Percentiles rank a stretch among this genome's conserved stretches.
phyloP scores from a whole-genome alignment of 1,140 invertebrate genomes.

The Ceratina australensis region DNA sequence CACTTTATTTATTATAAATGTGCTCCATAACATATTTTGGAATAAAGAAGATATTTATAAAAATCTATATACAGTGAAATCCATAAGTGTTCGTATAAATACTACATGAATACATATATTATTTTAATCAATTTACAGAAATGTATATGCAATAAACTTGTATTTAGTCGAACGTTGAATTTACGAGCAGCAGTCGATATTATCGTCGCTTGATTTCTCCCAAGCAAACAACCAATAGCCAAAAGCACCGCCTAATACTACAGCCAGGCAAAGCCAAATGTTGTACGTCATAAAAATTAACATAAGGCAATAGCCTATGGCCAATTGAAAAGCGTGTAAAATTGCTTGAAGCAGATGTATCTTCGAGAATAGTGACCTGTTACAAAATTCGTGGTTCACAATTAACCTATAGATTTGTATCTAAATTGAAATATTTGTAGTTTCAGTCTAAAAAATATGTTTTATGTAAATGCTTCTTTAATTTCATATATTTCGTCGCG shows the following conservation, averaged over 20 bases:
- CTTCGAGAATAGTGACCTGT: slow-evolving; percentile 75
- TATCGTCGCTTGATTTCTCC: slow-evolving; percentile 76
- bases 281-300: slow-evolving; percentile 90
- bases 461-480: too few relatives aligned
- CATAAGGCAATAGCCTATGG: slow-evolving; percentile 86
- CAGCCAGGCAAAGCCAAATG: slow-evolving; percentile 84
- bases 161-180: too few relatives aligned
- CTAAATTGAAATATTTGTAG: background rate
- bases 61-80: too few relatives aligned
- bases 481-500: too few relatives aligned
- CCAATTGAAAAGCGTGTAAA: slow-evolving; percentile 84
- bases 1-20: too few relatives aligned
- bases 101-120: too few relatives aligned
- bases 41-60: too few relatives aligned
- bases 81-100: too few relatives aligned
- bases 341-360: slow-evolving; percentile 83
- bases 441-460: background rate
- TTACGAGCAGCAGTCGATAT: slow-evolving; percentile 66
- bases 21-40: too few relatives aligned
- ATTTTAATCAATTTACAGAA: too few relatives aligned
- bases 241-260: slow-evolving; percentile 82
- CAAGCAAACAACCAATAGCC: slow-evolving; percentile 86
- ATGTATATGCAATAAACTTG: too few relatives aligned
- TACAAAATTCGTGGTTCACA: slow-evolving; percentile 41
- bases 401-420: background rate